A percentile compares a stretch with the other conserved stretches of the same genome.
These are phyloP conservation scores for Tachina fera DNA, from an alignment of 2,888 invertebrate genomes.

Conservation along the genomic window DNA sequence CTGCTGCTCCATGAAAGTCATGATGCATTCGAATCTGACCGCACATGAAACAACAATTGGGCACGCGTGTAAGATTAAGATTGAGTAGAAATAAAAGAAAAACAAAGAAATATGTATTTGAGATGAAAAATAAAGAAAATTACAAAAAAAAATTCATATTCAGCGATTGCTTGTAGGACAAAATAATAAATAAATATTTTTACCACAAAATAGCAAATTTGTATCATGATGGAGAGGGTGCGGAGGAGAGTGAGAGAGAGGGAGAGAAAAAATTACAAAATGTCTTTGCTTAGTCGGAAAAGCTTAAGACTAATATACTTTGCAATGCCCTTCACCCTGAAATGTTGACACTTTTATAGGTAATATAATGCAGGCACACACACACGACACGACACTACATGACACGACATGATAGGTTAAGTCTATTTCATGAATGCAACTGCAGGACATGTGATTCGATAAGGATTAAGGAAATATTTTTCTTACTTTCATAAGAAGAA, in stretches of 20 bases:
- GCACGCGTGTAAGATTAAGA: constrained; percentile 61
- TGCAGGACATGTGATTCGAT: too few relatives aligned
- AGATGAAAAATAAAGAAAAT: constrained; percentile 18
- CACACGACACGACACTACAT: too few relatives aligned
- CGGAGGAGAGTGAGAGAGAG: background rate
- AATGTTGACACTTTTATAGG: background rate
- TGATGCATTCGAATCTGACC: constrained; percentile 58
- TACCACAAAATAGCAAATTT: constrained; percentile 11
- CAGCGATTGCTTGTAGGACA: constrained; percentile 47
- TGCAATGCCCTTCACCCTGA: constrained; percentile 36
- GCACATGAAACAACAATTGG: constrained; percentile 63
- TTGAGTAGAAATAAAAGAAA: constrained; percentile 32
- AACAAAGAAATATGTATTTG: background rate
- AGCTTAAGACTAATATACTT: constrained; percentile 10
- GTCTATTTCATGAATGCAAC: too few relatives aligned
- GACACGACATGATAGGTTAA: too few relatives aligned
- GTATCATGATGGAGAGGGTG: constrained; percentile 29
- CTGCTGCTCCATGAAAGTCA: constrained; percentile 37
- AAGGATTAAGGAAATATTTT: too few relatives aligned
- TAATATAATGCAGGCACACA: background rate
- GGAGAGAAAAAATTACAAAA: constrained; percentile 23
- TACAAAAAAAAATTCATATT: constrained; percentile 28
- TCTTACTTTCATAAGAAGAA: too few relatives aligned
- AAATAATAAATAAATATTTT: background rate
- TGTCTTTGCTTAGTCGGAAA: background rate